phyloP scores from a whole-genome alignment of 2,113 vertebrate species.

The Nothocercus julius region DNA sequence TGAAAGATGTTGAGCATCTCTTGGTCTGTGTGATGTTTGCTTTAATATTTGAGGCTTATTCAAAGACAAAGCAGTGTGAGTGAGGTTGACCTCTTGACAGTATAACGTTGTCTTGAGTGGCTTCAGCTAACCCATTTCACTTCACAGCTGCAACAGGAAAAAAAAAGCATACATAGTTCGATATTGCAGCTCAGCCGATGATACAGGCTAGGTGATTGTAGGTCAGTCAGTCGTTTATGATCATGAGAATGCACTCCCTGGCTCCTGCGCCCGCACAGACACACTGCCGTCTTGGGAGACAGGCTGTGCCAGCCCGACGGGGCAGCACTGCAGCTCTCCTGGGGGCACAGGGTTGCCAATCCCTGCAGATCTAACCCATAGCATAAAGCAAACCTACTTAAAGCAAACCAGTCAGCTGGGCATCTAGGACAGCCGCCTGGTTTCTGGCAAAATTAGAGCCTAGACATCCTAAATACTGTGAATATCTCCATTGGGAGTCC shows the following conservation, averaged over 20 bases:
- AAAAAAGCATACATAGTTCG: not conserved
- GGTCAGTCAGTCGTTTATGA: not conserved
- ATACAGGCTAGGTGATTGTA: not conserved
- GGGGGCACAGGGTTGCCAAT: not conserved
- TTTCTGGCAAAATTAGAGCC: not conserved
- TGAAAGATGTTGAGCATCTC: not conserved
- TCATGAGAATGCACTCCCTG: not conserved
- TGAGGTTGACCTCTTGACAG: not conserved
- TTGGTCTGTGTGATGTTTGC: not conserved
- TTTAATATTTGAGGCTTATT: not conserved
- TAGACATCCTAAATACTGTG: not conserved
- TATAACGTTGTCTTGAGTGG: not conserved
- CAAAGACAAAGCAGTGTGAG: not conserved
- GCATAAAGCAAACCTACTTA: not conserved
- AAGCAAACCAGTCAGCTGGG: not conserved
- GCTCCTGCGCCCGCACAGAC: not conserved
- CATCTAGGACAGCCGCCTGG: not conserved
- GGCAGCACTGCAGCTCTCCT: not conserved
- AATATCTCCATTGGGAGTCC: not conserved
- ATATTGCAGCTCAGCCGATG: not conserved
- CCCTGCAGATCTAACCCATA: not conserved
- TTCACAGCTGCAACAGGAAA: not conserved
- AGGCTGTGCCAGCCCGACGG: not conserved
- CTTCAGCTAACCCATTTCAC: not conserved
- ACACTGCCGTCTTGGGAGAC: not conserved